Percentiles rank a stretch among this genome's conserved stretches.
phyloP scores from a whole-genome alignment of 2,888 invertebrate species.

The Sphaeridia pumilis region DNA sequence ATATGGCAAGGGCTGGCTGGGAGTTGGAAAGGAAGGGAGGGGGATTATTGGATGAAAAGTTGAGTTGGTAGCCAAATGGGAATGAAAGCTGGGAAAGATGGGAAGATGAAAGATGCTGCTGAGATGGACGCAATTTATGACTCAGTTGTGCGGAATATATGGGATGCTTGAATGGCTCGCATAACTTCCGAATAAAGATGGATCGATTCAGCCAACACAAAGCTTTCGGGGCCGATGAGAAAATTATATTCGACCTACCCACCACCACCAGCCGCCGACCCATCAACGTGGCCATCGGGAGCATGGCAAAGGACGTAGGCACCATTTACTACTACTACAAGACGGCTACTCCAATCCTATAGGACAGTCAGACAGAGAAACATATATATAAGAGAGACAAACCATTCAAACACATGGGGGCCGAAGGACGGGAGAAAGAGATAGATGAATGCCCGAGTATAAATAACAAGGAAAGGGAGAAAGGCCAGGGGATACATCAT shows the following conservation, averaged over 20 bases:
- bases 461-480: no score
- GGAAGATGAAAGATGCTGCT: slow-evolving; percentile 35
- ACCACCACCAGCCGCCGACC: no score
- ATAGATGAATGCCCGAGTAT: no score
- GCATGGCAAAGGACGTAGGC: no score
- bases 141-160: slow-evolving; percentile 30
- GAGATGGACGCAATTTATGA: slow-evolving; percentile 34
- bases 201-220: slow-evolving; percentile 12
- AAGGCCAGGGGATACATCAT: no score
- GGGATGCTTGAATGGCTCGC: slow-evolving; percentile 17
- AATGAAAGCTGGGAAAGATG: slow-evolving; percentile 32
- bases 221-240: neutral
- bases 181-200: slow-evolving; percentile 16
- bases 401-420: neutral
- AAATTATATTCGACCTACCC: neutral
- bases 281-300: no score
- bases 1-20: neutral
- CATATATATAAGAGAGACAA: neutral
- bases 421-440: neutral
- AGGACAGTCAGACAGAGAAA: neutral
- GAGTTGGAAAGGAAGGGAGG: neutral
- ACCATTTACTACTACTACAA: no score
- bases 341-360: no score
- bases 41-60: slow-evolving; percentile 4
- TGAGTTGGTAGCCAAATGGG: slow-evolving; percentile 6